These are phyloP conservation scores for Tympanoctomys barrerae DNA, from an alignment of 2,797 vertebrate genomes.

Conservation along the genomic window DNA sequence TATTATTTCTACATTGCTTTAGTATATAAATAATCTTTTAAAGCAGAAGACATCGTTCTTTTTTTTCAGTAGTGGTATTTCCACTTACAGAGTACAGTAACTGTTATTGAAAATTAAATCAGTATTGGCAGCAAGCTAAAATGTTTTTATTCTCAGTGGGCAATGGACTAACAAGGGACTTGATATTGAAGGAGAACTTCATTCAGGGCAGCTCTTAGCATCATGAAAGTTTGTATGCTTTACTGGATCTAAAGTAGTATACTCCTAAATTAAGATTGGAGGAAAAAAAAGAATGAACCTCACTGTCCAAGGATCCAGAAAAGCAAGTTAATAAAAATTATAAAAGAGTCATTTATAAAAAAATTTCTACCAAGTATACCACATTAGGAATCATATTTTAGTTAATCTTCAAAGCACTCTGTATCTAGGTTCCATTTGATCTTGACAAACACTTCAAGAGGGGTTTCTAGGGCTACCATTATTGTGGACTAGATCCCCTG, in stretches of 20 bases:
- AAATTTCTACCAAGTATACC: neutral
- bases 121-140: neutral
- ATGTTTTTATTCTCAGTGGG: neutral
- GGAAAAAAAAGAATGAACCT: neutral
- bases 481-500: neutral
- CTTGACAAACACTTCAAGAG: neutral
- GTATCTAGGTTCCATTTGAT: neutral
- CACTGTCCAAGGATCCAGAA: neutral
- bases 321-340: conserved; percentile 46
- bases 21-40: neutral
- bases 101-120: neutral
- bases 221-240: conserved; percentile 88
- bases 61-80: neutral
- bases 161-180: conserved; percentile 84
- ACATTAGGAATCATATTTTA: conserved; percentile 46
- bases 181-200: conserved; percentile 89
- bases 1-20: neutral
- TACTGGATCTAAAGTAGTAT: conserved; percentile 88
- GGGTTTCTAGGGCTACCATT: neutral
- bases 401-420: conserved; percentile 58
- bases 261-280: conserved; percentile 79
- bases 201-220: conserved; percentile 89
- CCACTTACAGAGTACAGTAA: neutral
- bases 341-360: conserved; percentile 1
- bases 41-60: neutral